Conservation (phyloP, 2,888 invertebrate species). For the Ommatoiulus sabulosus region DNA sequence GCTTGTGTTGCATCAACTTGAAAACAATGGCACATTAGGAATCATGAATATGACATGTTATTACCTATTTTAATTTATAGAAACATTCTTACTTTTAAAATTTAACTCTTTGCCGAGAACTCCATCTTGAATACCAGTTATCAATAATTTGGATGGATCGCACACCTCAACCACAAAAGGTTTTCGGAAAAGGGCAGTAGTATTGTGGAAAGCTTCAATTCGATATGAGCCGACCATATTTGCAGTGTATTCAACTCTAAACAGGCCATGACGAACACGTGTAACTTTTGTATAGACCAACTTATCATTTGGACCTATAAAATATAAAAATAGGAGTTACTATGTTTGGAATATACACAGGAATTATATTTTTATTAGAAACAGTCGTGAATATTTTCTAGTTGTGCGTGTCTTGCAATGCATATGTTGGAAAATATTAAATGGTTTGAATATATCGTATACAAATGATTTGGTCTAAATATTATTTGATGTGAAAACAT, state of each 20-base stretch:
- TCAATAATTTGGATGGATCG: constrained; percentile 71
- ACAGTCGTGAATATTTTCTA: too few relatives aligned
- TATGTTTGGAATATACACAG: too few relatives aligned
- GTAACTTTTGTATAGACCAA: constrained; percentile 69
- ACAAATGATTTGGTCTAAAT: too few relatives aligned
- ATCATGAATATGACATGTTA: background rate
- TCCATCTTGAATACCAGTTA: constrained; percentile 68
- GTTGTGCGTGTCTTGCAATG: too few relatives aligned
- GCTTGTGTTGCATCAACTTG: constrained; percentile 81
- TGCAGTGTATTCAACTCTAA: constrained; percentile 81
- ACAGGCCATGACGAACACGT: constrained; percentile 67
- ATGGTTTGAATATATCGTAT: too few relatives aligned
- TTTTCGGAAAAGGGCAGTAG: constrained; percentile 74
- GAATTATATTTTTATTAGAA: too few relatives aligned
- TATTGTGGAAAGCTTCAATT: constrained; percentile 76
- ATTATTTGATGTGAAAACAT: too few relatives aligned
- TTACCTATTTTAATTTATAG: background rate
- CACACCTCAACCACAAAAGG: constrained; percentile 77
- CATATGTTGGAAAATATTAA: too few relatives aligned
- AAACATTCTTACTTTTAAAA: constrained; percentile 66
- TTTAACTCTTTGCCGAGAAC: constrained; percentile 68
- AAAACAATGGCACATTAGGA: constrained; percentile 57
- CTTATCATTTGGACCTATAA: constrained; percentile 71
- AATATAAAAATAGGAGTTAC: background rate
- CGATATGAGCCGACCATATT: constrained; percentile 80